These are phyloP conservation scores for Sciurus carolinensis DNA, from an alignment of 2,797 vertebrate genomes.

Conservation along the genomic window DNA sequence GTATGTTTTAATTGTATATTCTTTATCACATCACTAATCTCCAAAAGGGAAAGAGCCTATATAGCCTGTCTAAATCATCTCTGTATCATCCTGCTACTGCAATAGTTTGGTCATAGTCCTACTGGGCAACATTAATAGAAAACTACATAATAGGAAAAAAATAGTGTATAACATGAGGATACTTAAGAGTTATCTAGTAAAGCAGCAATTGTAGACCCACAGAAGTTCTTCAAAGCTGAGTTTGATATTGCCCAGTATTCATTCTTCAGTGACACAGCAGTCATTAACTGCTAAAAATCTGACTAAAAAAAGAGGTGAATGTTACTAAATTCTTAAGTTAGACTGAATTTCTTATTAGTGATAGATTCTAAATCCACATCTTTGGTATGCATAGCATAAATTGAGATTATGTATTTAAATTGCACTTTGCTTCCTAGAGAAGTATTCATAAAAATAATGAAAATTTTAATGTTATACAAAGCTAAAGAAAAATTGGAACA, in stretches of 20 bases:
- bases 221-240: background rate
- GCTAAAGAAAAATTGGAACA: slow-evolving; percentile 26
- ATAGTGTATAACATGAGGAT: background rate
- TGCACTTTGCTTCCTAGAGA: slow-evolving; percentile 24
- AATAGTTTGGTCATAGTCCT: background rate
- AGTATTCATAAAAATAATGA: slow-evolving; percentile 58
- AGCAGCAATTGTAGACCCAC: background rate
- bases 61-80: background rate
- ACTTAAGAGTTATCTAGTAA: background rate
- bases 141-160: slow-evolving; percentile 18
- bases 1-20: slow-evolving; percentile 34
- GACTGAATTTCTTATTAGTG: slow-evolving; percentile 8
- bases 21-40: slow-evolving; percentile 20
- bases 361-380: background rate
- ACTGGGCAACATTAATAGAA: background rate
- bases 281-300: background rate
- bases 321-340: background rate
- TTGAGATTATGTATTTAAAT: slow-evolving; percentile 35
- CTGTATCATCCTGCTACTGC: background rate
- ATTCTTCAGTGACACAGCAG: slow-evolving; percentile 22
- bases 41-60: background rate
- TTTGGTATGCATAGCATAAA: background rate
- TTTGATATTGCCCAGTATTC: background rate
- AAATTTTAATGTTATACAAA: slow-evolving; percentile 28
- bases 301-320: background rate